A percentile compares a stretch with the other conserved stretches of the same genome.
Conservation (phyloP, 2,113 vertebrate species). For the Dinomys branickii region DNA sequence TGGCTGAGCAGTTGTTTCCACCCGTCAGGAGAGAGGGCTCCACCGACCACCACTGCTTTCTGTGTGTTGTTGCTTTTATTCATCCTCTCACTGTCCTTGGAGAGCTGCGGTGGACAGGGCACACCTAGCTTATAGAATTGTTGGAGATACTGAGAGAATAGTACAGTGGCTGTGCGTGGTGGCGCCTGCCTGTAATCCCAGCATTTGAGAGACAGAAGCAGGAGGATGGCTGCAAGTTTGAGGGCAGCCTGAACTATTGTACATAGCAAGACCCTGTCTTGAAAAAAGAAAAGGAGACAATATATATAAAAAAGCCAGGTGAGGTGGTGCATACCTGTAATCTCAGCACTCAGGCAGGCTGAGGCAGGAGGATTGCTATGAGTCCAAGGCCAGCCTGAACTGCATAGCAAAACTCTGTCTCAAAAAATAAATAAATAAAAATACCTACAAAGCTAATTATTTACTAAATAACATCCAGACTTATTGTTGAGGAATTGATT, state of each 20-base stretch:
- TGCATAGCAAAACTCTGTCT: no score
- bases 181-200: background rate
- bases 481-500: constrained; percentile 8
- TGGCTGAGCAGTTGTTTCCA: no score
- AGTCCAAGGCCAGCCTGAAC: no score
- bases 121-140: background rate
- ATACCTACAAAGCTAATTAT: background rate
- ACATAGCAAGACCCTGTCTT: background rate
- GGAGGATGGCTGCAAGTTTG: background rate
- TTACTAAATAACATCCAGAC: constrained; percentile 9
- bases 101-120: no score
- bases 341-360: no score
- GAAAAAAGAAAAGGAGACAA: background rate
- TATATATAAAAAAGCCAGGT: background rate
- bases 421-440: background rate
- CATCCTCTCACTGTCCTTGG: no score
- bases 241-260: background rate
- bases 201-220: background rate
- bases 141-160: background rate
- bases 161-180: background rate
- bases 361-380: no score
- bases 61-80: no score
- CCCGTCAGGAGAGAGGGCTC: no score
- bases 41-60: no score
- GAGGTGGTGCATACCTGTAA: no score